A percentile compares a stretch with the other conserved stretches of the same genome.
phyloP scores from a whole-genome alignment of 1,140 invertebrate genomes.

The Thereuonema tuberculata region DNA sequence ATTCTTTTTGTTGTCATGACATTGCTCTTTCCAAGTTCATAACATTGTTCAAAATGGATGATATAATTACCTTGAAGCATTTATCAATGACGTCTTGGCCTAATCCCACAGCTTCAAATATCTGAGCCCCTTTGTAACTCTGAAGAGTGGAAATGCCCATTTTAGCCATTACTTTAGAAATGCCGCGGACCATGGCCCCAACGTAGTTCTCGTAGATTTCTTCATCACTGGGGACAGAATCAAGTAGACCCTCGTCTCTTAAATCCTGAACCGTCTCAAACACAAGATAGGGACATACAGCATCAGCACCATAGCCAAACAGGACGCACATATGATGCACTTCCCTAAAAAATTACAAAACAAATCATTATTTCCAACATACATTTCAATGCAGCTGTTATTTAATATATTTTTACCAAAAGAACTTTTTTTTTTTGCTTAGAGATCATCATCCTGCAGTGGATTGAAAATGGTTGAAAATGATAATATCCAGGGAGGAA shows the following conservation, averaged over 20 bases:
- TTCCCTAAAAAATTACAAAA: constrained; percentile 40
- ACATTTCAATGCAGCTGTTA: no score
- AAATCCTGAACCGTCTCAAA: constrained; percentile 78
- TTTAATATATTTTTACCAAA: no score
- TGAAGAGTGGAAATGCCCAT: constrained; percentile 99
- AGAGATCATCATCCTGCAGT: no score
- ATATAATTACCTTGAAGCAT: constrained; percentile 59
- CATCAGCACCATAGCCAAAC: constrained; percentile 93
- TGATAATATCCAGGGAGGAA: no score
- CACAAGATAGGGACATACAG: constrained; percentile 92
- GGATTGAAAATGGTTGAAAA: no score
- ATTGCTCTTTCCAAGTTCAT: no score
- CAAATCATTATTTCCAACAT: no score
- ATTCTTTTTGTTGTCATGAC: no score
- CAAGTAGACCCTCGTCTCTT: constrained; percentile 64
- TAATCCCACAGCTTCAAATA: constrained; percentile 96
- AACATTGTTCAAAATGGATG: no score
- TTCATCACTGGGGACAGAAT: constrained; percentile 59
- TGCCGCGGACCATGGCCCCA: constrained; percentile 58
- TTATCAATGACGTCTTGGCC: constrained; percentile 83
- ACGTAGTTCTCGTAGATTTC: constrained; percentile 65
- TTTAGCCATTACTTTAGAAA: constrained; percentile 94
- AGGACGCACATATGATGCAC: constrained; percentile 95
- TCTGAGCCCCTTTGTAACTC: constrained; percentile 99
- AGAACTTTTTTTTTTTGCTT: no score